Evolutionary conservation across 1,140 invertebrate genomes (phyloP).

Genomic region (Orius laevigatus): DNA sequence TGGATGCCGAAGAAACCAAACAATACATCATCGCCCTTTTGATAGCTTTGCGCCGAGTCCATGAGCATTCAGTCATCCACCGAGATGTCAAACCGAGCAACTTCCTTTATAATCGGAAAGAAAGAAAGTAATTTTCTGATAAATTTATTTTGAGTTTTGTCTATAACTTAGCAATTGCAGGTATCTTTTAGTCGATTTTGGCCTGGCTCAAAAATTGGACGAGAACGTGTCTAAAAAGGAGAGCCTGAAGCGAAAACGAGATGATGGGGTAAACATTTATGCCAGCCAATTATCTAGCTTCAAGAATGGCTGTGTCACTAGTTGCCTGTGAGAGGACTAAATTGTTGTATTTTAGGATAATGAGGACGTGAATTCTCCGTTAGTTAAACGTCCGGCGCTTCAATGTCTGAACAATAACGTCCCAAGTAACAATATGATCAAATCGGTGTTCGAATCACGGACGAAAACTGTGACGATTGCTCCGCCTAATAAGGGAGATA

Average conservation of each 20-base stretch:
- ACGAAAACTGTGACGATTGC: too few relatives aligned
- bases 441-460: too few relatives aligned
- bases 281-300: too few relatives aligned
- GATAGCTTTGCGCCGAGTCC: constrained; percentile 59
- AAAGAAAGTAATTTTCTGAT: constrained; percentile 40
- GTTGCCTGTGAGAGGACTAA: too few relatives aligned
- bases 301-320: too few relatives aligned
- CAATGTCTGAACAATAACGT: too few relatives aligned
- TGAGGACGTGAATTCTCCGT: too few relatives aligned
- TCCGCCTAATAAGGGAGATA: too few relatives aligned
- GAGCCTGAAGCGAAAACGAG: constrained; percentile 24
- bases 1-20: constrained; percentile 52
- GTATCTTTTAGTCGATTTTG: constrained; percentile 75
- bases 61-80: constrained; percentile 74
- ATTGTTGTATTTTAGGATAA: too few relatives aligned
- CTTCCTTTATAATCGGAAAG: constrained; percentile 70
- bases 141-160: constrained; percentile 2
- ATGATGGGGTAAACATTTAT: constrained; percentile 24
- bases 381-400: too few relatives aligned
- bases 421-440: too few relatives aligned
- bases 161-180: constrained; percentile 26
- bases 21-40: constrained; percentile 71
- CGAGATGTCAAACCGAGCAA: constrained; percentile 88
- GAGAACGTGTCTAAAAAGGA: constrained; percentile 3
- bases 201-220: constrained; percentile 50